Conservation (phyloP, 2,113 vertebrate species). For the Acinonyx jubatus region DNA sequence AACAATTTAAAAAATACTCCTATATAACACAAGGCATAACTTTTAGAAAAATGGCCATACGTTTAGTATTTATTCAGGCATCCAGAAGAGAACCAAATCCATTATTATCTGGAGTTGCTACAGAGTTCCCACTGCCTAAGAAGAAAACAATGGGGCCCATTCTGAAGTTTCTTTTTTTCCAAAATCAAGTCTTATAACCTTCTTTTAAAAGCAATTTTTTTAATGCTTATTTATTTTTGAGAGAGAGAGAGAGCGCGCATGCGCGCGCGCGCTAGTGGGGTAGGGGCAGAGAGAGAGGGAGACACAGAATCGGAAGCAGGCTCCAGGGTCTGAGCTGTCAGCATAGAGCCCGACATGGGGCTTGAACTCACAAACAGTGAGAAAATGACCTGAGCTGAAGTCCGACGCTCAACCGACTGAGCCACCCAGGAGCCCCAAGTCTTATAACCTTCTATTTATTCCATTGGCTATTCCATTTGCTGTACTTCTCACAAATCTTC, state of each 20-base stretch:
- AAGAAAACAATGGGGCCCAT: neutral
- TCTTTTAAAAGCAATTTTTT: neutral
- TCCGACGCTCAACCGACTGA: rapidly evolving
- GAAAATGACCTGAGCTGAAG: too few relatives aligned
- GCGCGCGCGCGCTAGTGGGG: rapidly evolving
- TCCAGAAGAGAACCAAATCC: conserved; percentile 25
- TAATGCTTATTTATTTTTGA: too few relatives aligned
- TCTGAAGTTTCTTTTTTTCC: conserved; percentile 30
- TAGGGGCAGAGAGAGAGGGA: too few relatives aligned
- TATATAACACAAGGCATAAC: neutral
- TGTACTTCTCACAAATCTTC: neutral
- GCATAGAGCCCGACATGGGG: too few relatives aligned
- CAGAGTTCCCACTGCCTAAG: neutral
- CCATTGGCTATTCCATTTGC: conserved; percentile 16
- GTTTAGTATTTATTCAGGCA: conserved; percentile 1
- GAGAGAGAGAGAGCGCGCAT: too few relatives aligned
- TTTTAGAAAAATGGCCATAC: conserved; percentile 30
- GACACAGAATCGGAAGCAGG: too few relatives aligned
- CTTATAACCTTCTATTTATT: conserved; percentile 35
- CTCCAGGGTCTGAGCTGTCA: too few relatives aligned
- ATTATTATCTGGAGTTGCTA: conserved; percentile 1
- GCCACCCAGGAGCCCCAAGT: neutral
- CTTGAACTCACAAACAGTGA: too few relatives aligned
- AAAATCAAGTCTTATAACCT: conserved; percentile 50
- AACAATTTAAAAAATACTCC: neutral